A percentile compares a stretch with the other conserved stretches of the same genome.
These are phyloP conservation scores for Ips typographus DNA, from an alignment of 1,140 invertebrate species.

Conservation along the genomic window DNA sequence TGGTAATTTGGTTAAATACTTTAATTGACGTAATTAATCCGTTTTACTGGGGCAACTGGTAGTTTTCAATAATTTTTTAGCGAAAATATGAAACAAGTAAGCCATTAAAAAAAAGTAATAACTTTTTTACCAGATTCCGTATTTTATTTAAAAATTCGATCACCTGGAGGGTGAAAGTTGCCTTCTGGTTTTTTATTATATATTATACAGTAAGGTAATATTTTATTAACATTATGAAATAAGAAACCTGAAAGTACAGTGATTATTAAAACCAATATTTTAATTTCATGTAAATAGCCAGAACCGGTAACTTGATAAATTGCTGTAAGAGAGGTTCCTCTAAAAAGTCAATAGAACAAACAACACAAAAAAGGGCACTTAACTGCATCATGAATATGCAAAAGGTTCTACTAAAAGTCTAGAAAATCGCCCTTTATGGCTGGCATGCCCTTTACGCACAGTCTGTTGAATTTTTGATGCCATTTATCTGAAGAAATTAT, in stretches of 20 bases:
- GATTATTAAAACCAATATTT: background rate
- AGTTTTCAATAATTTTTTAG: slow-evolving; percentile 33
- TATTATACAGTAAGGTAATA: background rate
- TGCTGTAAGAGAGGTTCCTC: too few species aligned
- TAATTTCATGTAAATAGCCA: background rate
- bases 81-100: slow-evolving; percentile 24
- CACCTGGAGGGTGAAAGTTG: slow-evolving; percentile 26
- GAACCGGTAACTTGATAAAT: too few species aligned
- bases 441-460: slow-evolving; percentile 26
- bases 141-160: slow-evolving; percentile 2
- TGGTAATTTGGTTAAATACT: slow-evolving; percentile 32
- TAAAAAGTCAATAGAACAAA: slow-evolving; percentile 8
- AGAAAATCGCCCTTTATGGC: slow-evolving; percentile 11
- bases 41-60: slow-evolving; percentile 17
- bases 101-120: slow-evolving; percentile 23
- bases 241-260: background rate
- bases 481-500: slow-evolving; percentile 38
- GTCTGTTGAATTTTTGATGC: slow-evolving; percentile 34
- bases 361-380: slow-evolving; percentile 18
- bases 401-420: slow-evolving; percentile 26
- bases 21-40: slow-evolving; percentile 32
- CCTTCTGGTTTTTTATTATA: background rate
- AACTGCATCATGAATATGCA: slow-evolving; percentile 35
- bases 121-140: slow-evolving; percentile 24
- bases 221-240: background rate